Evolutionary conservation across 2,797 vertebrate species (phyloP), one percentile per base, ranked within the genome.

Genomic region (Argya squamiceps): DNA sequence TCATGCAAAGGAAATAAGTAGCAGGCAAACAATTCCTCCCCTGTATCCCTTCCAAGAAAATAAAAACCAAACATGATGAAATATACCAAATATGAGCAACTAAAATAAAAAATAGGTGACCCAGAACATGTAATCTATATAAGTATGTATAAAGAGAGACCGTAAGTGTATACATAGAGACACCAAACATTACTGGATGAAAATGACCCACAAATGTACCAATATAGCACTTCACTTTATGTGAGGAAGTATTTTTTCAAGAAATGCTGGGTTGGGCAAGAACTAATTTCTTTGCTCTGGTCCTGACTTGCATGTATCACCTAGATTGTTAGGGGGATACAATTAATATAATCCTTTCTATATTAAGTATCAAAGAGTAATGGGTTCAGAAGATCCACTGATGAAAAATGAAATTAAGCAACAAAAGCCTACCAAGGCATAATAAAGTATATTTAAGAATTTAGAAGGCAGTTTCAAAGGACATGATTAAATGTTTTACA

Each of bases 41-140:
- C 19, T n/a, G 6, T 19, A 52, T 18, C 2, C 1, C 2, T 1
- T 1, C 18, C 11, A 34, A n/a, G 26, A 29, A 26, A 64, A 53
- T 58, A 53, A n/a, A 18, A 15, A 10, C 6, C 10, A 44, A 26
- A 29, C 4, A 15, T 0, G 0, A 37, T 9, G 5, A 52, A 67
- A 27, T 36, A 44, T 5, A n/a, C 5, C 5, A 36, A 68, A 47
- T 62, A n/a, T 34, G 10, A 70, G 6, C 18, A 63, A 6, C 20
- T 70, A 82, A 53, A 47, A 73, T 79, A 41, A 80, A 70, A 73
- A 47, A 11, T 7, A 43, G 5, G 9, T 73, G 22, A 70, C 36
- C 5, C 13, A 67, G 22, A 67, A 62, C 8, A 53, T 19, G 11
- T 68, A 46, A 63, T 6, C 12, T 2, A 6, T 36, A 17, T 2